Conservation (phyloP, 2,888 invertebrate genomes). For the Tineola bisselliella region DNA sequence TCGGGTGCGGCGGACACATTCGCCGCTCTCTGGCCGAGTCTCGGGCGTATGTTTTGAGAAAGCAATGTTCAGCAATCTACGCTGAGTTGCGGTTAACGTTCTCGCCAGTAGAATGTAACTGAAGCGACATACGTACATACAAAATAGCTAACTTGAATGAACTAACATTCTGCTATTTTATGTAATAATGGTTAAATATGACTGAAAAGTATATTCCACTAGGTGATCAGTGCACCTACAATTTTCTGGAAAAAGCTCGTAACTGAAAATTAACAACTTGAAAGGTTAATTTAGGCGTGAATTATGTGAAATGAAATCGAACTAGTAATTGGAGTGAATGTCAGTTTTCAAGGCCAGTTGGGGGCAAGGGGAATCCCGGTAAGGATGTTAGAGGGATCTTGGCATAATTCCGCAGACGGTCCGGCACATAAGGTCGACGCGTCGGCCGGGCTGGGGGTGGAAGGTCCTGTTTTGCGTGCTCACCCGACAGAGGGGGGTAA, state of each 20-base stretch:
- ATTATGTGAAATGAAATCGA: background rate
- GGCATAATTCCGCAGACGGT: slow-evolving; percentile 26
- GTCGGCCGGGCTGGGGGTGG: slow-evolving; percentile 50
- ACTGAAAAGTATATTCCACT: background rate
- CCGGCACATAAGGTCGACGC: slow-evolving; percentile 41
- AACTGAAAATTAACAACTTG: background rate
- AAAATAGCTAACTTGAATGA: slow-evolving; percentile 14
- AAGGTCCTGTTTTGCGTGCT: slow-evolving; percentile 66
- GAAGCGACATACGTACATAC: background rate
- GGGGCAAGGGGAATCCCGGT: slow-evolving; percentile 33
- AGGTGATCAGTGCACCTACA: background rate
- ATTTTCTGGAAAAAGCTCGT: too few species aligned
- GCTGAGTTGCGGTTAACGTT: slow-evolving; percentile 44
- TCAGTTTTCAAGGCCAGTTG: slow-evolving; percentile 43
- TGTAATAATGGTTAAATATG: background rate
- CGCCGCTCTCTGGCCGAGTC: slow-evolving; percentile 45
- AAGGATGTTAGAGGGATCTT: slow-evolving; percentile 38
- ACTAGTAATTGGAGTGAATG: background rate
- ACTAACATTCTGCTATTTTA: background rate
- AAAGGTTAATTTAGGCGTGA: background rate
- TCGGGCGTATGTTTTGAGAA: slow-evolving; percentile 60
- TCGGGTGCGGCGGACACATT: slow-evolving; percentile 42
- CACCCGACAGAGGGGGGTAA: slow-evolving; percentile 60
- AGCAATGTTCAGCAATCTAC: slow-evolving; percentile 56
- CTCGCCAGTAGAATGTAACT: slow-evolving; percentile 19